These are phyloP conservation scores for Aurelia coerulea DNA, from an alignment of 30 jellyfish, hydroid and myxozoan genomes.

Conservation along the genomic window DNA sequence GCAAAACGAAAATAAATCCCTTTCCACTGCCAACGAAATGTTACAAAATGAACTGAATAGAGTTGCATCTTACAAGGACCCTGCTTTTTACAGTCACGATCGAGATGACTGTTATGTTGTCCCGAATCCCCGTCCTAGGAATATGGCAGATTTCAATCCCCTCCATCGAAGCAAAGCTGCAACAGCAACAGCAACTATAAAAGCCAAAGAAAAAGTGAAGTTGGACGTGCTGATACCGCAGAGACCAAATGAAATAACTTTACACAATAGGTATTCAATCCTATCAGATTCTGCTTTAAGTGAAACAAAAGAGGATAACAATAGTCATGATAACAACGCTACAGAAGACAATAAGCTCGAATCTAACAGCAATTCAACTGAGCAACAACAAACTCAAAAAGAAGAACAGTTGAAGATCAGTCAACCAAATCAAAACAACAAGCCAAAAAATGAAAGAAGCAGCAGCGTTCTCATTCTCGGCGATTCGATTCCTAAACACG, in stretches of 20 bases:
- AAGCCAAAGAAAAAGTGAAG: slow-evolving; percentile 29
- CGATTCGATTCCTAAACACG: slow-evolving; percentile 43
- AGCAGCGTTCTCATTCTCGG: slow-evolving; percentile 19
- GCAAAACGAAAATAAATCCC: slow-evolving; percentile 3
- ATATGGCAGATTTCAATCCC: background rate
- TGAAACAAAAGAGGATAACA: slow-evolving; percentile 18
- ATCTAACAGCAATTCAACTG: slow-evolving; percentile 9
- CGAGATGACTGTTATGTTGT: background rate
- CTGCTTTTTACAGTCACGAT: background rate
- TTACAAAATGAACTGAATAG: slow-evolving; percentile 5
- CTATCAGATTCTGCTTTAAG: slow-evolving; percentile 35
- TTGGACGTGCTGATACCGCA: slow-evolving; percentile 17
- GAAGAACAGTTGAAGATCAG: slow-evolving; percentile 31
- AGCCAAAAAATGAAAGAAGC: slow-evolving; percentile 1
- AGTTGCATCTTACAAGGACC: background rate
- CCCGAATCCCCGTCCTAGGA: slow-evolving; percentile 37
- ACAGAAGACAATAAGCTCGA: slow-evolving; percentile 39
- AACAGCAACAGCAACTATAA: slow-evolving; percentile 15
- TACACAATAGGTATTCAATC: slow-evolving; percentile 39
- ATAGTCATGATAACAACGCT: background rate
- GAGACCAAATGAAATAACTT: slow-evolving; percentile 3
- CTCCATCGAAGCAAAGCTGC: slow-evolving; percentile 31
- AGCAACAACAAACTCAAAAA: slow-evolving; percentile 20
- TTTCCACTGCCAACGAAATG: slow-evolving; percentile 8
- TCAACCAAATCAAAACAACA: background rate